A percentile compares a stretch with the other conserved stretches of the same genome.
These are phyloP conservation scores for Sclerurus mexicanus DNA, from an alignment of 2,113 vertebrate species.

Conservation along the genomic window DNA sequence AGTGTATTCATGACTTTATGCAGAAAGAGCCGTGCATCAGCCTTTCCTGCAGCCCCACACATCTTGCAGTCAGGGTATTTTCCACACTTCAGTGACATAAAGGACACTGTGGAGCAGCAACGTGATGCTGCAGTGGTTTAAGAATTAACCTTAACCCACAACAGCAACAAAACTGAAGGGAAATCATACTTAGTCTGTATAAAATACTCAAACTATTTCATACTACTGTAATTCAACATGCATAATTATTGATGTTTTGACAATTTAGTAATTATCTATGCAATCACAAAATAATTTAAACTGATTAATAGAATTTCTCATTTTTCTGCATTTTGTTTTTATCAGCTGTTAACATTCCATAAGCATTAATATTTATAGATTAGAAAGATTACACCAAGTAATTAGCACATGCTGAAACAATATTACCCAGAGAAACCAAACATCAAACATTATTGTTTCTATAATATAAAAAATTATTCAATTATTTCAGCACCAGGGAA, in stretches of 20 bases:
- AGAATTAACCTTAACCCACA: neutral
- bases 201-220: neutral
- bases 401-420: slow-evolving; percentile 33
- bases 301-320: slow-evolving; percentile 22
- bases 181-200: neutral
- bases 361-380: slow-evolving; percentile 42
- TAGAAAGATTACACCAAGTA: slow-evolving; percentile 34
- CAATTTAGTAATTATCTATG: slow-evolving; percentile 10
- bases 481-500: neutral
- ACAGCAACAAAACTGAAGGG: neutral
- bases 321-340: slow-evolving; percentile 22
- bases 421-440: slow-evolving; percentile 5
- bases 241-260: slow-evolving; percentile 29
- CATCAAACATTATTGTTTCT: neutral
- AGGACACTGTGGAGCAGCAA: neutral
- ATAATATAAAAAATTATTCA: neutral
- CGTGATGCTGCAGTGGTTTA: neutral
- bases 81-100: neutral
- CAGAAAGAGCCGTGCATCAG: neutral
- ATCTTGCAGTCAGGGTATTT: neutral
- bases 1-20: neutral
- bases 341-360: neutral
- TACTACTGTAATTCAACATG: neutral
- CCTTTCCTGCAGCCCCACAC: neutral
- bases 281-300: slow-evolving; percentile 34